Percentiles rank a stretch among this genome's conserved stretches.
Conservation (phyloP, 2,113 vertebrate genomes). For the Balaeniceps rex region DNA sequence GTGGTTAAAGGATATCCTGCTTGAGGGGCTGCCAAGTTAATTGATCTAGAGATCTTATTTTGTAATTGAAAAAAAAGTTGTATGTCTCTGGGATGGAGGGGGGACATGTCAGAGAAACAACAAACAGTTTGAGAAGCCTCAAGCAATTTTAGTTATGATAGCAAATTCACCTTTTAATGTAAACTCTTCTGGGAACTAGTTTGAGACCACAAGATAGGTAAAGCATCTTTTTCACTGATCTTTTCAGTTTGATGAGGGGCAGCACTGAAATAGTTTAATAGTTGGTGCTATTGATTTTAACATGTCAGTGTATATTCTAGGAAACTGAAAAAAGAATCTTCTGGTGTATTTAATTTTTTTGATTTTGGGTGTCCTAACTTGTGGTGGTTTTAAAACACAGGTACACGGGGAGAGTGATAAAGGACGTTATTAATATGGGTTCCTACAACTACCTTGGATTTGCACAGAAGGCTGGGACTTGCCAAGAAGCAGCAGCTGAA, state of each 20-base stretch:
- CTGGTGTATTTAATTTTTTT: not conserved
- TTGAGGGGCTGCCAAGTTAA: not conserved
- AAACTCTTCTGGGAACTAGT: not conserved
- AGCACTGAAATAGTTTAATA: not conserved
- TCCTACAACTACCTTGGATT: slow-evolving; percentile 99
- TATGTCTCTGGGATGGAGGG: not conserved
- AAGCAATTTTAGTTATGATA: not conserved
- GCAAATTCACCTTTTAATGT: not conserved
- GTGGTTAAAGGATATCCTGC: slow-evolving; percentile 43
- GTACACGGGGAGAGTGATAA: slow-evolving; percentile 88
- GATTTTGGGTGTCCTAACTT: not conserved
- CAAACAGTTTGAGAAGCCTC: not conserved
- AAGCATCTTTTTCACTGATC: not conserved
- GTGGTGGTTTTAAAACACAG: slow-evolving; percentile 69
- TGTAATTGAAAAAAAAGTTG: not conserved
- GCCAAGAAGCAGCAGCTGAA: slow-evolving; percentile 80
- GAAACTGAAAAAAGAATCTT: not conserved
- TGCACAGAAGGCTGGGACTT: slow-evolving; percentile 84
- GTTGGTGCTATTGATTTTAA: not conserved
- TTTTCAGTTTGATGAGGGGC: not conserved
- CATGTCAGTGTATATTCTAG: not conserved
- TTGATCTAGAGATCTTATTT: not conserved
- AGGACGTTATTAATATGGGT: slow-evolving; percentile 95
- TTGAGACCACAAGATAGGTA: not conserved
- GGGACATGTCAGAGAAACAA: not conserved